These are phyloP conservation scores for Phasia obesa DNA, from an alignment of 2,888 invertebrate species.

Conservation along the genomic window DNA sequence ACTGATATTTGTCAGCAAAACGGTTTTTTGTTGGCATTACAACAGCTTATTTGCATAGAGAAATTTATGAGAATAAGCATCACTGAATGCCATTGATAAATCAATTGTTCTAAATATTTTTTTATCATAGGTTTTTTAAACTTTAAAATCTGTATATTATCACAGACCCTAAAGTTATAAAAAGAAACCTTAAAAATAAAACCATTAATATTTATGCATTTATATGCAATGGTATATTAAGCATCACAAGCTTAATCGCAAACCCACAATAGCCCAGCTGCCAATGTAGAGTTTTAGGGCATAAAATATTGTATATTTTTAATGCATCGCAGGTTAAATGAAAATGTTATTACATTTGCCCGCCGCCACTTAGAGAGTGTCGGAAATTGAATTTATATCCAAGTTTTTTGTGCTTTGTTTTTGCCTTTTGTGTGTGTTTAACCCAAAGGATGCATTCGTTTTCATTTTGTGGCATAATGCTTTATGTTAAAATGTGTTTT, in stretches of 20 bases:
- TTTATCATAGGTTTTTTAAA: too few relatives aligned
- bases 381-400: constrained; percentile 74
- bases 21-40: too few relatives aligned
- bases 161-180: not conserved
- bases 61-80: too few relatives aligned
- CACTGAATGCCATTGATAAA: too few relatives aligned
- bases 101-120: too few relatives aligned
- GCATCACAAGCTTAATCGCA: constrained; percentile 13
- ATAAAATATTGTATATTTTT: constrained; percentile 59
- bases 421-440: constrained; percentile 40
- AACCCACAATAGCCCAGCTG: constrained; percentile 17
- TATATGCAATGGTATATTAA: constrained; percentile 9
- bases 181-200: not conserved
- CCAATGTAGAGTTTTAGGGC: constrained; percentile 45
- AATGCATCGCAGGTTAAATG: constrained; percentile 72
- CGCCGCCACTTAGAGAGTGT: constrained; percentile 73
- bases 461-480: constrained; percentile 55
- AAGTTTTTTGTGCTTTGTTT: constrained; percentile 40
- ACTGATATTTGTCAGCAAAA: too few relatives aligned
- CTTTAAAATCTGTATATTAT: not conserved
- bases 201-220: constrained; percentile 2
- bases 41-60: too few relatives aligned
- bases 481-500: not conserved
- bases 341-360: constrained; percentile 74
- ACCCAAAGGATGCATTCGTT: constrained; percentile 68